Conservation (phyloP, 2,113 vertebrate species). For the Ophiodon elongatus region DNA sequence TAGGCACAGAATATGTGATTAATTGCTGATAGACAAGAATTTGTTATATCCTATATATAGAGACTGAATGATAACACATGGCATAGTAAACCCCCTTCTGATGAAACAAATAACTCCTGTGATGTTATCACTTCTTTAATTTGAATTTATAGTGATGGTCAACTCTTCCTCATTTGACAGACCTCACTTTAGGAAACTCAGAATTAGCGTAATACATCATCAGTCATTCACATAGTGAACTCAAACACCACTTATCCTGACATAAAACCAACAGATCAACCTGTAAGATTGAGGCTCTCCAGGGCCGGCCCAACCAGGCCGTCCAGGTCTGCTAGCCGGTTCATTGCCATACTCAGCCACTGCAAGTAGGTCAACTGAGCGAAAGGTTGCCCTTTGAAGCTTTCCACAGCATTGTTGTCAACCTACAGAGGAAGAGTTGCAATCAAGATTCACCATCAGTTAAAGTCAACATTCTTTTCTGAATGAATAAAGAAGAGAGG, state of each 20-base stretch:
- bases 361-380: constrained; percentile 89
- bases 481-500: neutral
- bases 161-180: neutral
- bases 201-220: neutral
- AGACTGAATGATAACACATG: neutral
- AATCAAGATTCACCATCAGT: neutral
- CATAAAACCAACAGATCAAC: constrained; percentile 74
- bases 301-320: constrained; percentile 88
- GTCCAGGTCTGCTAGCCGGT: constrained; percentile 83
- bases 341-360: constrained; percentile 89
- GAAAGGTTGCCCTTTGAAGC: constrained; percentile 80
- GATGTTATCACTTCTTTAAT: neutral
- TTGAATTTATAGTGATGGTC: neutral
- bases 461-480: neutral
- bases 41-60: neutral
- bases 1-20: constrained; percentile 6
- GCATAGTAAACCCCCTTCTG: neutral
- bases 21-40: neutral
- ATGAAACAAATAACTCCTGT: neutral
- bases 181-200: neutral
- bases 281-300: constrained; percentile 88
- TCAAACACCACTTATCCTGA: neutral
- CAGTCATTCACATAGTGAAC: neutral
- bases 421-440: constrained; percentile 51
- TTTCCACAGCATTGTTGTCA: constrained; percentile 86